Evolutionary conservation across 2,113 vertebrate genomes (phyloP).

Genomic region (Entelurus aequoreus): DNA sequence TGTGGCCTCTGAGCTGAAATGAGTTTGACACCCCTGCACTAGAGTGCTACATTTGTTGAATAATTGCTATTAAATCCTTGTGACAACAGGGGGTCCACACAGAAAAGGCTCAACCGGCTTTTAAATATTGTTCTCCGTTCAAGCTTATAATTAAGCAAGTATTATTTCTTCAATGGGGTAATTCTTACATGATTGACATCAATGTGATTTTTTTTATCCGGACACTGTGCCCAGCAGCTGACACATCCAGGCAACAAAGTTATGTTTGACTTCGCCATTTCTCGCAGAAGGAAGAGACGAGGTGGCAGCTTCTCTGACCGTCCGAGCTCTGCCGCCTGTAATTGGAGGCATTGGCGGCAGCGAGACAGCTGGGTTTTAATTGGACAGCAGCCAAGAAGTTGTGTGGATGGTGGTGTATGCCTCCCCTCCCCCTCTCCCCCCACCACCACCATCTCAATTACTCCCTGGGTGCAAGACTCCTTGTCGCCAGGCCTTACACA

Average conservation of each 20-base stretch:
- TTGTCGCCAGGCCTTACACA: conserved; percentile 31
- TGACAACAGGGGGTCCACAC: neutral
- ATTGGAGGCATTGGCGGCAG: conserved; percentile 65
- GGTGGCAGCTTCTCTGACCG: conserved; percentile 63
- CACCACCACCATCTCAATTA: conserved; percentile 55
- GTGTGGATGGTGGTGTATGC: conserved; percentile 43
- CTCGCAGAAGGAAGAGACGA: conserved; percentile 19
- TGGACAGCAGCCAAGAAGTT: conserved; percentile 59
- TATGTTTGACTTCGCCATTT: conserved; percentile 58
- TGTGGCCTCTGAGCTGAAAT: too few species aligned
- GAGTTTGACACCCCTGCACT: too few species aligned
- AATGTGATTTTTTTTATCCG: neutral
- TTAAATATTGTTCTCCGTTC: neutral
- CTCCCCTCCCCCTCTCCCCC: conserved; percentile 19
- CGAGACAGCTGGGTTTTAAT: conserved; percentile 58
- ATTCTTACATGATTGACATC: neutral
- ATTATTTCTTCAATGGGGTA: neutral
- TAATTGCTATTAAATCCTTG: neutral
- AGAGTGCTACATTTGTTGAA: neutral
- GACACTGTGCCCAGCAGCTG: neutral
- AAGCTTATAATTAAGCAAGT: neutral
- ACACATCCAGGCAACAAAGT: conserved; percentile 31
- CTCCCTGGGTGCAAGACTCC: conserved; percentile 45
- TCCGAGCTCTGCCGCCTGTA: conserved; percentile 51
- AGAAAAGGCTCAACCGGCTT: neutral